Conservation (phyloP, 2,797 vertebrate genomes). For the Scyliorhinus canicula region DNA sequence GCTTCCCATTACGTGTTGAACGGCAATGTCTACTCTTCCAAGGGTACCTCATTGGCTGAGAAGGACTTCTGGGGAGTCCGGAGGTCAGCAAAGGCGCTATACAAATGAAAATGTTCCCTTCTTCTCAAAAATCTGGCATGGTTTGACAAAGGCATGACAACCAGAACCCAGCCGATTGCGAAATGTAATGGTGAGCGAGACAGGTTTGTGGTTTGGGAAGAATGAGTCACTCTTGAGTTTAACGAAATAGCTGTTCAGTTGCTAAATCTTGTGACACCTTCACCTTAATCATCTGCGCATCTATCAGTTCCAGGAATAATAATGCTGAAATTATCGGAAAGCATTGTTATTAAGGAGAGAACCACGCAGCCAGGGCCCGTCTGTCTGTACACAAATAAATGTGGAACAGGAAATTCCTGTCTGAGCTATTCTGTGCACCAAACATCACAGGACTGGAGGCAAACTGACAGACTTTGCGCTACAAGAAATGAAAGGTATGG, state of each 20-base stretch:
- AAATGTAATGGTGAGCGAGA: neutral
- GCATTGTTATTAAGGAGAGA: neutral
- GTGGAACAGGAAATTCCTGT: neutral
- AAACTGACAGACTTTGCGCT: neutral
- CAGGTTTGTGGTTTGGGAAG: neutral
- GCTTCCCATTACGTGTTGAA: neutral
- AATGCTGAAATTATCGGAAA: neutral
- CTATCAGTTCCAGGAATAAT: neutral
- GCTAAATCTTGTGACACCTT: neutral
- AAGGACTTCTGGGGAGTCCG: neutral
- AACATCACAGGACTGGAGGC: neutral
- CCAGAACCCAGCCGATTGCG: neutral
- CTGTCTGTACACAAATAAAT: neutral
- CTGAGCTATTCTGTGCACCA: neutral
- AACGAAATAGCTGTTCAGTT: neutral
- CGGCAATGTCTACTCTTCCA: neutral
- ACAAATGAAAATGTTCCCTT: neutral
- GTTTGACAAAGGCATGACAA: neutral
- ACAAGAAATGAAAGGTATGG: neutral
- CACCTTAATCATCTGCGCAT: neutral
- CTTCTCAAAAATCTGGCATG: neutral
- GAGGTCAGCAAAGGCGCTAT: neutral
- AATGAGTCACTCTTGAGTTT: neutral
- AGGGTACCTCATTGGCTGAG: neutral
- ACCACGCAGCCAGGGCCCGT: neutral